A percentile compares a stretch with the other conserved stretches of the same genome.
Conservation (phyloP, 2,113 vertebrate species). For the Scalopus aquaticus region DNA sequence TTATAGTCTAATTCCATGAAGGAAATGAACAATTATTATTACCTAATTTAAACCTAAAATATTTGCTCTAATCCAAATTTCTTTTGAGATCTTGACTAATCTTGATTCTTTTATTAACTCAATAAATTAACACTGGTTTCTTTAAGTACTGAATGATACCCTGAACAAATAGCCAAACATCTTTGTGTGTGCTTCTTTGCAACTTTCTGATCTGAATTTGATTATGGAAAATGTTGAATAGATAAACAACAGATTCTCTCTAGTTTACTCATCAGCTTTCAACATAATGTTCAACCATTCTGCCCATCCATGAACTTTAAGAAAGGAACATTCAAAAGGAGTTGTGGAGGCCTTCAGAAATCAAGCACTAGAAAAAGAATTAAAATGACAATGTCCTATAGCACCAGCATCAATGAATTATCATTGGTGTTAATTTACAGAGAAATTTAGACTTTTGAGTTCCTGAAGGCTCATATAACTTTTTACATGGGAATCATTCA, state of each 20-base stretch:
- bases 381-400: neutral
- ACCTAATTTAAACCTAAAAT: neutral
- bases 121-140: neutral
- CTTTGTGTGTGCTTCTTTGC: neutral
- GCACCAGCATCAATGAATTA: neutral
- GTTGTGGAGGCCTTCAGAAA: neutral
- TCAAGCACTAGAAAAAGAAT: neutral
- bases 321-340: neutral
- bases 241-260: neutral
- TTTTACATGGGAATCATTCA: neutral
- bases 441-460: neutral
- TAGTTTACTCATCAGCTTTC: neutral
- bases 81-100: neutral
- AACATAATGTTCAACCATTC: slow-evolving; percentile 28
- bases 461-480: neutral
- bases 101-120: neutral
- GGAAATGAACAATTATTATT: neutral
- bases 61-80: neutral
- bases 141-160: neutral
- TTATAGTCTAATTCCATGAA: neutral
- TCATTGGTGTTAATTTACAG: neutral
- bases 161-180: neutral
- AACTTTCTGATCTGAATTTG: neutral
- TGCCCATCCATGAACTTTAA: neutral
- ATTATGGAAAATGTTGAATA: neutral